Conservation (phyloP, 1,140 invertebrate genomes). For the Coenobita brevimanus region DNA sequence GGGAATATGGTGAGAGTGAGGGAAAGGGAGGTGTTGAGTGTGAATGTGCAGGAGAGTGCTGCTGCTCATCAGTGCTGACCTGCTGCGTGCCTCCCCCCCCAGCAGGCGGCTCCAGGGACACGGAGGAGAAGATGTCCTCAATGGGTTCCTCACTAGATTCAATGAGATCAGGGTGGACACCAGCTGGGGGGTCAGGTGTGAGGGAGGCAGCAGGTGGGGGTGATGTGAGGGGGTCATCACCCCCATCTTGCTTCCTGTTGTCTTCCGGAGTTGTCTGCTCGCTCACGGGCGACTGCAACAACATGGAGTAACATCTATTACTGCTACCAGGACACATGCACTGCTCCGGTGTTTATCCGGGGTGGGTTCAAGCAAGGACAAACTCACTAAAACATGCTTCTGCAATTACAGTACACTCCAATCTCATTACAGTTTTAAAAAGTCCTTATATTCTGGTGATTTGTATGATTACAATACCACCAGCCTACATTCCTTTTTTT, state of each 20-base stretch:
- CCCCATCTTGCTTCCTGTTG: slow-evolving; percentile 36
- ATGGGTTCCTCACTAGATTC: slow-evolving; percentile 49
- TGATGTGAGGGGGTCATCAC: slow-evolving; percentile 47
- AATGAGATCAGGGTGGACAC: slow-evolving; percentile 44
- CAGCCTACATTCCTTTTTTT: too few relatives aligned
- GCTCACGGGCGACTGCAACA: slow-evolving; percentile 64
- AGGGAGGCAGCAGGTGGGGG: slow-evolving; percentile 50
- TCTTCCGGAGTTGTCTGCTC: slow-evolving; percentile 58
- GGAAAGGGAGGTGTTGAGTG: not conserved
- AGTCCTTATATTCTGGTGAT: too few relatives aligned
- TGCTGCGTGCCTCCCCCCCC: slow-evolving; percentile 59
- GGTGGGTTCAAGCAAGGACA: not conserved
- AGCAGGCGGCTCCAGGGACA: slow-evolving; percentile 44
- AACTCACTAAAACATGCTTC: too few relatives aligned
- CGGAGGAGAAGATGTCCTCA: slow-evolving; percentile 49
- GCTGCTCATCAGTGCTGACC: slow-evolving; percentile 50
- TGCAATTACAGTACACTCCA: too few relatives aligned
- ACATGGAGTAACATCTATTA: slow-evolving; percentile 58
- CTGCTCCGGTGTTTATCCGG: not conserved
- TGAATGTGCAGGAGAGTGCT: slow-evolving; percentile 5
- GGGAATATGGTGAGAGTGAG: not conserved
- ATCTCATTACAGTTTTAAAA: too few relatives aligned
- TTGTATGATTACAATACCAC: too few relatives aligned
- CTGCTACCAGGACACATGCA: slow-evolving; percentile 38
- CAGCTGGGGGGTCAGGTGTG: slow-evolving; percentile 48